Percentiles rank a stretch among this genome's conserved stretches.
phyloP scores from a whole-genome alignment of 2,113 vertebrate genomes.

The Cisticola juncidis region DNA sequence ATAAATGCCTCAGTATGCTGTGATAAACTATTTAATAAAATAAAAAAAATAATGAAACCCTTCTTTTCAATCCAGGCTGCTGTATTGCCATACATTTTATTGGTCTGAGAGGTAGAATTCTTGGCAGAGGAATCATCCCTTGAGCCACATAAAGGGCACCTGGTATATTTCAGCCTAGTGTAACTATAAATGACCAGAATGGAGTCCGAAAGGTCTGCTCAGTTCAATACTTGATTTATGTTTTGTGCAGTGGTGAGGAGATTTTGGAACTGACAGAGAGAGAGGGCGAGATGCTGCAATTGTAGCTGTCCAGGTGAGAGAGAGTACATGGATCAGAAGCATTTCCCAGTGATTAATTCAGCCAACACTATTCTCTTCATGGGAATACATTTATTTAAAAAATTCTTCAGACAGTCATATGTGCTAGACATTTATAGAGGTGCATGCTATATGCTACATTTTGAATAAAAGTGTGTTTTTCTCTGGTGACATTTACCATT shows the following conservation, averaged over 20 bases:
- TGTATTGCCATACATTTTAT: conserved; percentile 1
- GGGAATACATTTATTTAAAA: conserved; percentile 57
- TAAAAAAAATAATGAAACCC: conserved; percentile 41
- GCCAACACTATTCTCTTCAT: neutral
- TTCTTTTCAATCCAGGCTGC: neutral
- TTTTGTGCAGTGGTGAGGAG: neutral
- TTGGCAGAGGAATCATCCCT: conserved; percentile 18
- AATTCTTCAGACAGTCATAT: conserved; percentile 30
- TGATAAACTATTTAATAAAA: conserved; percentile 47
- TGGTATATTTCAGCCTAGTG: conserved; percentile 7
- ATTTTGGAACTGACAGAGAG: conserved; percentile 6
- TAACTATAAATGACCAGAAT: conserved; percentile 37
- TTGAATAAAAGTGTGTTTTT: conserved; percentile 66
- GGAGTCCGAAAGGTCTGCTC: conserved; percentile 2
- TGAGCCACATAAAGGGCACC: conserved; percentile 4
- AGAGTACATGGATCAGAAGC: neutral
- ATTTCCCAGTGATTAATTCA: conserved; percentile 57
- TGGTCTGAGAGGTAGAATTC: conserved; percentile 30
- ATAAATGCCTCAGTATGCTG: neutral
- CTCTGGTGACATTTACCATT: conserved; percentile 45
- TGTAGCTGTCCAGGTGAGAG: neutral
- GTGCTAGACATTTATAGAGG: neutral
- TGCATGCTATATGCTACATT: conserved; percentile 45
- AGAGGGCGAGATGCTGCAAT: neutral
- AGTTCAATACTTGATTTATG: conserved; percentile 24